Conservation (phyloP, 2,113 vertebrate genomes). For the Panurus biarmicus region DNA sequence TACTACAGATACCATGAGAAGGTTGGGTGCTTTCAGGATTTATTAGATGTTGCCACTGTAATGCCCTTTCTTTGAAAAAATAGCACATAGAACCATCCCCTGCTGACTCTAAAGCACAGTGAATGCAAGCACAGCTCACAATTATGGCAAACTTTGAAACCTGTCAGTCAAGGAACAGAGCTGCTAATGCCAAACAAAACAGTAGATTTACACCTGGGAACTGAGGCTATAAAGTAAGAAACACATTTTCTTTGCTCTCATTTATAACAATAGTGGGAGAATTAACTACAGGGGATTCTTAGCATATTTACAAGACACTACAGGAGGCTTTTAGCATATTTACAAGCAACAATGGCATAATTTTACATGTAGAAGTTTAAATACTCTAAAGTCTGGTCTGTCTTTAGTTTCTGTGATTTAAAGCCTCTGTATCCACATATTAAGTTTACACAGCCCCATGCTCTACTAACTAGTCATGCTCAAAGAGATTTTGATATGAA, state of each 20-base stretch:
- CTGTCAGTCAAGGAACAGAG: not conserved
- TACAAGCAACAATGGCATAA: conserved; percentile 34
- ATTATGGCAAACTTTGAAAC: not conserved
- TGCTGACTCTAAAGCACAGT: conserved; percentile 32
- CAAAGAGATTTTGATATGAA: not conserved
- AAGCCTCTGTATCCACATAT: not conserved
- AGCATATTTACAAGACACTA: conserved; percentile 53
- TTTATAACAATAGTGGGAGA: not conserved
- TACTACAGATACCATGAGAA: not conserved
- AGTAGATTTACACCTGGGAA: not conserved
- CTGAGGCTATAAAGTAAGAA: conserved; percentile 21
- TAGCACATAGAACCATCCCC: not conserved
- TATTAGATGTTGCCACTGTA: not conserved
- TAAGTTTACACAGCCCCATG: not conserved
- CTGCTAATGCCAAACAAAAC: conserved; percentile 28
- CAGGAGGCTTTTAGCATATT: conserved; percentile 57
- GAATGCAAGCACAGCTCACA: not conserved
- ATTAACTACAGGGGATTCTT: conserved; percentile 40
- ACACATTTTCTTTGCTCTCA: conserved; percentile 20
- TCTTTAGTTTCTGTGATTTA: conserved; percentile 4
- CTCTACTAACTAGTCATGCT: not conserved
- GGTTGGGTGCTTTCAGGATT: not conserved
- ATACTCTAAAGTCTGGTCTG: not conserved
- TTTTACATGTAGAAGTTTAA: conserved; percentile 46
- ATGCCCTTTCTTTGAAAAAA: conserved; percentile 31